These are phyloP conservation scores for Chiloscyllium punctatum DNA, from an alignment of 2,797 vertebrate genomes.

Conservation along the genomic window DNA sequence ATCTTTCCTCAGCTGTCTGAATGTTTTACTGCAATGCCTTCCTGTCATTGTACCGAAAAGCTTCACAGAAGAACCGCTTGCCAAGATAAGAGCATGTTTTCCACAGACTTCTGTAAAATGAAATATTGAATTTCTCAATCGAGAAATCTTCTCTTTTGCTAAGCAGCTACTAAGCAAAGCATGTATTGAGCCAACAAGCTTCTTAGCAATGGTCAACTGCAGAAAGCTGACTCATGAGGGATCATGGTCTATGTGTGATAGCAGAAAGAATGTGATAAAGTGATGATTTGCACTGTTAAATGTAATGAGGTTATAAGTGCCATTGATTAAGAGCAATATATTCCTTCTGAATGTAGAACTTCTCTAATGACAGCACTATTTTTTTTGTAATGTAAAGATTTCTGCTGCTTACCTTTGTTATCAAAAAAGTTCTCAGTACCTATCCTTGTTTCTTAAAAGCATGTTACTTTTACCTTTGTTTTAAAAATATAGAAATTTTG, in stretches of 20 bases:
- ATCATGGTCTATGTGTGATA: constrained; percentile 14
- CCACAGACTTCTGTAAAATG: neutral
- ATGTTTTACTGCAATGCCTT: constrained; percentile 66
- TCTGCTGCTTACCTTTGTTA: constrained; percentile 60
- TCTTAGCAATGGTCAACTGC: constrained; percentile 31
- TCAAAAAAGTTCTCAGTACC: constrained; percentile 58
- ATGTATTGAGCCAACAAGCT: constrained; percentile 15
- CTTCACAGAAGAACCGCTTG: constrained; percentile 46
- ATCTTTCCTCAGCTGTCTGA: constrained; percentile 63
- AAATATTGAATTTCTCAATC: constrained; percentile 27
- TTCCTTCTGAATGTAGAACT: constrained; percentile 69
- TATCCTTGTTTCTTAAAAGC: constrained; percentile 56
- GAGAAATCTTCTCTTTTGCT: constrained; percentile 20
- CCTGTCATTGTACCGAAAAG: constrained; percentile 62
- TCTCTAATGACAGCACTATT: constrained; percentile 55
- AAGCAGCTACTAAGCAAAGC: constrained; percentile 18
- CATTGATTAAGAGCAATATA: constrained; percentile 43
- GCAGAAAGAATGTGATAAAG: constrained; percentile 49
- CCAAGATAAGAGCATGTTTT: constrained; percentile 15
- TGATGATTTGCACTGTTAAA: constrained; percentile 51
- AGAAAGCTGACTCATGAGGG: constrained; percentile 33
- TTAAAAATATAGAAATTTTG: constrained; percentile 49
- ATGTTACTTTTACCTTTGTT: constrained; percentile 54
- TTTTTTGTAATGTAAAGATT: constrained; percentile 69
- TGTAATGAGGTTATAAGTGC: constrained; percentile 46